These are phyloP conservation scores for Gasteruption jaculator DNA, from an alignment of 2,888 invertebrate genomes.

Conservation along the genomic window DNA sequence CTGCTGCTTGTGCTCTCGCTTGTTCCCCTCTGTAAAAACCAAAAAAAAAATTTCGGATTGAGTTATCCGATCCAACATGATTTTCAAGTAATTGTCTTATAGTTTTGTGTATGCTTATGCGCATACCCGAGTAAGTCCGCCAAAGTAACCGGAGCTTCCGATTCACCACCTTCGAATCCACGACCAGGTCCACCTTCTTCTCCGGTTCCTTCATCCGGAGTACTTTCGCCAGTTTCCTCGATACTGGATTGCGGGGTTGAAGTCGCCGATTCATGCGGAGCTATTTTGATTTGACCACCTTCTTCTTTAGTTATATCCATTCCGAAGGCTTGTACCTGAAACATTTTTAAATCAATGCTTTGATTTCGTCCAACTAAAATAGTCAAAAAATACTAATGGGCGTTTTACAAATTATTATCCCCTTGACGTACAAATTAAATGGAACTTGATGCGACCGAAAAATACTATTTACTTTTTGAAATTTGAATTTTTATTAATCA, in stretches of 20 bases:
- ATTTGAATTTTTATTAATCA: too few relatives aligned
- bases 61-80: too few relatives aligned
- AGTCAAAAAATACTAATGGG: neutral
- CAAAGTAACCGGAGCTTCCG: slow-evolving; percentile 59
- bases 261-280: slow-evolving; percentile 69
- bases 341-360: slow-evolving; percentile 20
- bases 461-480: too few relatives aligned
- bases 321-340: slow-evolving; percentile 72
- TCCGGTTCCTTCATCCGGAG: slow-evolving; percentile 58
- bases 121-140: slow-evolving; percentile 72
- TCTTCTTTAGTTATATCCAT: slow-evolving; percentile 79
- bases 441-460: too few relatives aligned
- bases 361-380: neutral
- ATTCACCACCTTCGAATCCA: slow-evolving; percentile 40
- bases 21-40: slow-evolving; percentile 70
- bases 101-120: too few relatives aligned
- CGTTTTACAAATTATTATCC: neutral
- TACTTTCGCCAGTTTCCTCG: slow-evolving; percentile 69
- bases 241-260: slow-evolving; percentile 68
- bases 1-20: slow-evolving; percentile 74
- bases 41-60: slow-evolving; percentile 10
- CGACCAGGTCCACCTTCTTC: slow-evolving; percentile 37
- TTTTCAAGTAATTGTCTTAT: too few relatives aligned
- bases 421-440: too few relatives aligned
- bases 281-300: slow-evolving; percentile 72